phyloP scores from a whole-genome alignment of 2,113 vertebrate genomes.

The Gorilla gorilla region DNA sequence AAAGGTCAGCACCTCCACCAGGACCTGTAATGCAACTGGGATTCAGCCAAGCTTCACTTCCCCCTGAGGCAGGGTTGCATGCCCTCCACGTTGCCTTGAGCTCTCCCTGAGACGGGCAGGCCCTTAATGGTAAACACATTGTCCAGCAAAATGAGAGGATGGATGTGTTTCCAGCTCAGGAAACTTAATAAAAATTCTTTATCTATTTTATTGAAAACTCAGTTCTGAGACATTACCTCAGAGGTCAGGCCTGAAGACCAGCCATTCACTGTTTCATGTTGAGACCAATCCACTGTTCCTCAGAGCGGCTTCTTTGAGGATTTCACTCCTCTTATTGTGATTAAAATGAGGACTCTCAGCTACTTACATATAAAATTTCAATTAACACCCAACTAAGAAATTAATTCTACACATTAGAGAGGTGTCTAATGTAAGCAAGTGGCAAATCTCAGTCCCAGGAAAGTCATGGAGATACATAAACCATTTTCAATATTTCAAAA shows the following conservation, averaged over 20 bases:
- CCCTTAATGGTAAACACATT: conserved; percentile 45
- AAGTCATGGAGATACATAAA: background rate
- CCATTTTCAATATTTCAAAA: conserved; percentile 43
- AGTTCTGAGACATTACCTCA: conserved; percentile 78
- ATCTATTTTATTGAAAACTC: conserved; percentile 78
- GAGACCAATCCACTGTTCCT: conserved; percentile 18
- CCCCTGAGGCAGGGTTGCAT: background rate
- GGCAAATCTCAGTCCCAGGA: background rate
- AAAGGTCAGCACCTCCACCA: conserved; percentile 47
- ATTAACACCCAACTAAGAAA: conserved; percentile 42
- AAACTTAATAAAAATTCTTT: conserved; percentile 76
- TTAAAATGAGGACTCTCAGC: conserved; percentile 45
- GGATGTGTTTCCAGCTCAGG: conserved; percentile 68
- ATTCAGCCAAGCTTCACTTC: background rate
- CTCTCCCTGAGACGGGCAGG: background rate
- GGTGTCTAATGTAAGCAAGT: background rate
- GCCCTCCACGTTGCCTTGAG: background rate
- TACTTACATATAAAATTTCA: conserved; percentile 44
- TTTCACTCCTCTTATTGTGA: conserved; percentile 44
- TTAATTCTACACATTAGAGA: conserved; percentile 33
- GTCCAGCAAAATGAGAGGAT: conserved; percentile 58
- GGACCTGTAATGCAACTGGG: background rate
- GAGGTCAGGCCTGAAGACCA: conserved; percentile 67
- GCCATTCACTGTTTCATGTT: background rate
- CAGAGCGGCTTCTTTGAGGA: background rate